Conservation (phyloP, 2,888 invertebrate species). For the Nycteola revayana region DNA sequence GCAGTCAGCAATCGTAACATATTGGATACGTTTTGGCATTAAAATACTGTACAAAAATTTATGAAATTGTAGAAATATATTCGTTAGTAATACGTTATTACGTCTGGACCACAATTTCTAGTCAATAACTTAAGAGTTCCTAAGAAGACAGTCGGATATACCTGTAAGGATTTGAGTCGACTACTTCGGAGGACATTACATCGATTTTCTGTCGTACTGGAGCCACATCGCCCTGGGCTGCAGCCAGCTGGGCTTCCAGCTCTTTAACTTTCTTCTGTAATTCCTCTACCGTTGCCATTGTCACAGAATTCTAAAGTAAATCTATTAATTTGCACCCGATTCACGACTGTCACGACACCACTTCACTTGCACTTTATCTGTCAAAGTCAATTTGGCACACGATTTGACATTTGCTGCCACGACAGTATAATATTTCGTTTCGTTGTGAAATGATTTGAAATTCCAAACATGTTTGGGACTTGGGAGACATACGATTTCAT, state of each 20-base stretch:
- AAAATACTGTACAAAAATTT: too few species aligned
- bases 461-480: too few species aligned
- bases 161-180: slow-evolving; percentile 99
- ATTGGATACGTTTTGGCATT: too few species aligned
- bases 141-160: slow-evolving; percentile 55
- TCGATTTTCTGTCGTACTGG: slow-evolving; percentile 88
- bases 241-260: slow-evolving; percentile 84
- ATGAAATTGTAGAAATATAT: too few species aligned
- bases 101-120: too few species aligned
- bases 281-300: slow-evolving; percentile 84
- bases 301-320: slow-evolving; percentile 40
- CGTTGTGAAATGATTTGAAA: background rate
- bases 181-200: slow-evolving; percentile 97
- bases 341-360: slow-evolving; percentile 1
- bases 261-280: slow-evolving; percentile 83
- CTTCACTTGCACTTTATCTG: slow-evolving; percentile 12
- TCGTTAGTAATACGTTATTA: too few species aligned
- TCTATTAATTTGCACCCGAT: slow-evolving; percentile 6
- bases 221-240: slow-evolving; percentile 59
- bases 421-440: background rate
- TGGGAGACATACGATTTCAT: too few species aligned
- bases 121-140: too few species aligned
- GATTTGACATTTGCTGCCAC: background rate
- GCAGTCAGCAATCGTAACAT: slow-evolving; percentile 8
- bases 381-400: slow-evolving; percentile 20